A percentile compares a stretch with the other conserved stretches of the same genome.
Evolutionary conservation across 2,888 invertebrate species (phyloP).

Genomic region (Leptarthrus brevirostris): DNA sequence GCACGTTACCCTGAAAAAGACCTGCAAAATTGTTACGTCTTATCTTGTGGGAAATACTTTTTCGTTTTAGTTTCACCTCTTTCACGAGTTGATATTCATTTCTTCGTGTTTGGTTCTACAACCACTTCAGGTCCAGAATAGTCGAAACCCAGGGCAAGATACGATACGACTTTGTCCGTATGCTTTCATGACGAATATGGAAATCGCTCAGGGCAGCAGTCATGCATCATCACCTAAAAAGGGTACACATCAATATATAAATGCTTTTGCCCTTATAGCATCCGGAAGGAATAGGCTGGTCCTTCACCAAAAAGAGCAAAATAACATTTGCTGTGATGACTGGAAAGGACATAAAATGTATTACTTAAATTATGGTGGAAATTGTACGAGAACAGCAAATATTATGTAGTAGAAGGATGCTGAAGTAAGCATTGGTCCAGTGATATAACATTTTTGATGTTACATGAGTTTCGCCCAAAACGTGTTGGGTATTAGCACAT

Average conservation of each 20-base stretch:
- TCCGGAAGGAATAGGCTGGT: no score
- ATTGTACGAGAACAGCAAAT: background rate
- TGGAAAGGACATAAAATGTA: background rate
- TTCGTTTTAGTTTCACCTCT: background rate
- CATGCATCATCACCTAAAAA: conserved; percentile 3
- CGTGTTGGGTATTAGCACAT: no score
- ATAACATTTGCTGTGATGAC: background rate
- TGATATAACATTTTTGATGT: no score
- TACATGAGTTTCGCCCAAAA: no score
- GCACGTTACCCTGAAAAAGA: background rate
- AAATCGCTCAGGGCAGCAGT: background rate
- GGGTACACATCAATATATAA: background rate
- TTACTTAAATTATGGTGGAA: background rate
- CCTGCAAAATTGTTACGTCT: background rate
- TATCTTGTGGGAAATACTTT: background rate
- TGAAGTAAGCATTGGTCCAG: background rate
- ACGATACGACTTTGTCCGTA: background rate
- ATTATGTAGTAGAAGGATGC: no score
- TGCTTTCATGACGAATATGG: background rate
- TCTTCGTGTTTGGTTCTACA: no score
- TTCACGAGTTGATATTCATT: background rate
- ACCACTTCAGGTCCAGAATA: no score
- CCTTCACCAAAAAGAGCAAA: background rate
- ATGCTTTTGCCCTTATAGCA: background rate
- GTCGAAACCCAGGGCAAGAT: no score